A percentile compares a stretch with the other conserved stretches of the same genome.
phyloP scores from a whole-genome alignment of 2,888 invertebrate species.

The Mythimna vitellina region DNA sequence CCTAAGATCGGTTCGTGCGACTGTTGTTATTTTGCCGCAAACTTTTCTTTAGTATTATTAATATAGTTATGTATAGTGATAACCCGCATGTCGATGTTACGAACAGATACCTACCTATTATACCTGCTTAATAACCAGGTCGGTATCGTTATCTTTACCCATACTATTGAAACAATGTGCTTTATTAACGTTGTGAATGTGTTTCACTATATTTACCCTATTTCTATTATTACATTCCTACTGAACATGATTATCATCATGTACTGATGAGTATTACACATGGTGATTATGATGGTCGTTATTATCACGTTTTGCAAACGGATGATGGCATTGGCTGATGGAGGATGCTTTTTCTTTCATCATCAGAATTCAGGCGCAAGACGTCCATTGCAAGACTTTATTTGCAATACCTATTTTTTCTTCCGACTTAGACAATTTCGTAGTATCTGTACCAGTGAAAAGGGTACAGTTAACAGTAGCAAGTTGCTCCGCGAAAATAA shows the following conservation, averaged over 20 bases:
- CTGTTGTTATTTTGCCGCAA: not conserved
- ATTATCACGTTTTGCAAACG: slow-evolving; percentile 27
- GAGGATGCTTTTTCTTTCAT: not conserved
- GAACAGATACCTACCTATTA: not conserved
- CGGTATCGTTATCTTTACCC: not conserved
- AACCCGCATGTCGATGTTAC: slow-evolving; percentile 11
- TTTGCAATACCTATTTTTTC: not conserved
- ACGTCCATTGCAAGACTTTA: not conserved
- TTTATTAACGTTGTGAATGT: not conserved
- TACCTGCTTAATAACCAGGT: not conserved
- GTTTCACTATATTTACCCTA: not conserved
- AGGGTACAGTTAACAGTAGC: not conserved
- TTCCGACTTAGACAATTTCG: no score
- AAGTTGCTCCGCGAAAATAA: not conserved
- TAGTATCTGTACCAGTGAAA: not conserved
- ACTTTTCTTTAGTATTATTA: not conserved
- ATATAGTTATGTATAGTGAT: slow-evolving; percentile 4
- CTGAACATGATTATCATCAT: slow-evolving; percentile 13
- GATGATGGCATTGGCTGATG: not conserved
- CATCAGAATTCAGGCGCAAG: not conserved
- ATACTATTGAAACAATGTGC: not conserved
- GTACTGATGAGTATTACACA: slow-evolving; percentile 15
- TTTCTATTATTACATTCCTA: not conserved
- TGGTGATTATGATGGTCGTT: slow-evolving; percentile 18
- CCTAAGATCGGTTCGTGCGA: not conserved